Conservation (phyloP, 2,888 invertebrate species). For the Miltochrista miniata region DNA sequence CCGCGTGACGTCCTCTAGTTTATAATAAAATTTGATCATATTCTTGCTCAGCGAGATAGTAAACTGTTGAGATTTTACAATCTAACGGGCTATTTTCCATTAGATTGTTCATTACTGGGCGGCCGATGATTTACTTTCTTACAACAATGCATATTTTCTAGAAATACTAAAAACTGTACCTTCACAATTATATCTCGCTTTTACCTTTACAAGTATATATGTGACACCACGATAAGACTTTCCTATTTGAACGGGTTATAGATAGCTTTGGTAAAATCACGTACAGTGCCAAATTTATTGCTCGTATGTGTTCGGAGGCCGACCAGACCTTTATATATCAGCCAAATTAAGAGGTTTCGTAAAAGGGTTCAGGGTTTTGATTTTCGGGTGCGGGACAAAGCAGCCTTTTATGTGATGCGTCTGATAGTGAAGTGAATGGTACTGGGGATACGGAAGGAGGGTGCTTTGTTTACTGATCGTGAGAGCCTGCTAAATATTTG, state of each 20-base stretch:
- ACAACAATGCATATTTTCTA: no score
- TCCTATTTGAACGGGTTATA: slow-evolving; percentile 37
- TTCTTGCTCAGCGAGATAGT: no score
- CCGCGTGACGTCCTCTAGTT: no score
- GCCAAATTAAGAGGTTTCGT: slow-evolving; percentile 37
- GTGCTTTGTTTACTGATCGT: slow-evolving; percentile 6
- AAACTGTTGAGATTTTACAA: no score
- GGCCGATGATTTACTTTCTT: no score
- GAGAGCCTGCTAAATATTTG: not conserved
- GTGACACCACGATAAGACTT: slow-evolving; percentile 33
- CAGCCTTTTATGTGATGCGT: slow-evolving; percentile 27
- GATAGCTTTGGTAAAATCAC: slow-evolving; percentile 40
- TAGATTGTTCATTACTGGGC: no score
- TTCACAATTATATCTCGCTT: slow-evolving; percentile 22
- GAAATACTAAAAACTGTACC: slow-evolving; percentile 8
- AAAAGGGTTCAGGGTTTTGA: slow-evolving; percentile 35
- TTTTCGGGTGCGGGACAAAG: slow-evolving; percentile 24
- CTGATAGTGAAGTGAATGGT: slow-evolving; percentile 27
- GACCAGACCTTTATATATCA: slow-evolving; percentile 31
- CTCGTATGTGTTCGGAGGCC: slow-evolving; percentile 29
- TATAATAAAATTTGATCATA: no score
- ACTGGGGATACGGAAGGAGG: slow-evolving; percentile 8
- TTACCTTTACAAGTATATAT: slow-evolving; percentile 7
- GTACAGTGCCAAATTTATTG: slow-evolving; percentile 40
- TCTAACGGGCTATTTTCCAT: no score